phyloP scores from a whole-genome alignment of 2,888 invertebrate species.

The Mesoligia furuncula region DNA sequence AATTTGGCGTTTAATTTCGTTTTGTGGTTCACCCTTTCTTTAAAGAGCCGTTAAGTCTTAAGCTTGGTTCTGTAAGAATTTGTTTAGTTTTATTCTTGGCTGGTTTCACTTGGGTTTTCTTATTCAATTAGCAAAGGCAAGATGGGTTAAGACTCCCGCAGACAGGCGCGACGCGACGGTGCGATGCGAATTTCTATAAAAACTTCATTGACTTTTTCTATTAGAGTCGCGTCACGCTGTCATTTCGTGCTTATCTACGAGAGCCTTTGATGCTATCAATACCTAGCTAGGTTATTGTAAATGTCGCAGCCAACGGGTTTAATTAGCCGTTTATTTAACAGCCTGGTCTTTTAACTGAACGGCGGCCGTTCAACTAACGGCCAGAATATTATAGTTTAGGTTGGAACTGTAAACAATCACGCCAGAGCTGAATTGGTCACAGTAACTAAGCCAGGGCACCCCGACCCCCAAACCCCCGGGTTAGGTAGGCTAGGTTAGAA shows the following conservation, averaged over 20 bases:
- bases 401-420: no score
- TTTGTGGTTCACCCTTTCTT: slow-evolving; percentile 53
- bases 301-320: no score
- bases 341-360: no score
- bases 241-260: not conserved
- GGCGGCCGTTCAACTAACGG: no score
- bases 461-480: no score
- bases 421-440: no score
- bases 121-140: slow-evolving; percentile 5
- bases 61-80: slow-evolving; percentile 43
- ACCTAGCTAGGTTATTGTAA: not conserved
- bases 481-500: no score
- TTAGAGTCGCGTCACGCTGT: not conserved
- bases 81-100: slow-evolving; percentile 22
- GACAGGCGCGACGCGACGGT: not conserved
- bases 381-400: no score
- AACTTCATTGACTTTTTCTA: not conserved
- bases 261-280: not conserved
- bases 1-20: slow-evolving; percentile 61
- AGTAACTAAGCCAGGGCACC: no score
- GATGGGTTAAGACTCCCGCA: not conserved
- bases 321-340: no score
- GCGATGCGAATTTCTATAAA: not conserved
- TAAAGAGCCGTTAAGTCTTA: slow-evolving; percentile 35
- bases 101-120: not conserved